Conservation (phyloP, 2,797 vertebrate genomes). For the Lerista edwardsae region DNA sequence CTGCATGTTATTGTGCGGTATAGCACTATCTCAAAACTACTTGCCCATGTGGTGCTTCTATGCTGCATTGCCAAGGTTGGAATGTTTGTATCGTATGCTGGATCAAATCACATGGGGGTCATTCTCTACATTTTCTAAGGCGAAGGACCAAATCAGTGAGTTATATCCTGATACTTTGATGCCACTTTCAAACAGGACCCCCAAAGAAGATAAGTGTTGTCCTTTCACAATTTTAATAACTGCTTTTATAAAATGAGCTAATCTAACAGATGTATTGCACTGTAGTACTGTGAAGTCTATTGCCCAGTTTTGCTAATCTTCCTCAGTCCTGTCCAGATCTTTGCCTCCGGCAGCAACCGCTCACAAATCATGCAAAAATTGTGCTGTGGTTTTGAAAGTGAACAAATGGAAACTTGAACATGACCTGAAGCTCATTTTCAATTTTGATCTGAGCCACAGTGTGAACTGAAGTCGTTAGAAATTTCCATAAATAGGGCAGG, state of each 20-base stretch:
- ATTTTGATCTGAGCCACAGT: constrained; percentile 66
- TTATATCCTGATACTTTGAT: neutral
- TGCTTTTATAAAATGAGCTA: neutral
- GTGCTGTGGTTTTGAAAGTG: constrained; percentile 59
- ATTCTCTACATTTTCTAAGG: neutral
- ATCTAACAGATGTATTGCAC: fast-evolving
- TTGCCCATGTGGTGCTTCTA: neutral
- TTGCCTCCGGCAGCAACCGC: constrained; percentile 60
- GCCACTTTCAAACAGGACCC: fast-evolving
- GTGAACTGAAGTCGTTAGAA: constrained; percentile 60
- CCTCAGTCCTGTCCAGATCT: constrained; percentile 45
- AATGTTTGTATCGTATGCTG: neutral
- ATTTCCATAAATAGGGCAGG: constrained; percentile 74
- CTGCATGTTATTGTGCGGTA: neutral
- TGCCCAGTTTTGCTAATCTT: constrained; percentile 40
- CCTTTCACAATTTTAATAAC: neutral
- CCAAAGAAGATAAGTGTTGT: neutral
- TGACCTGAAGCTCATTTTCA: constrained; percentile 73
- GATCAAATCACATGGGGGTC: neutral
- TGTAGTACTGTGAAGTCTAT: constrained; percentile 2
- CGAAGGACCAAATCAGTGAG: neutral
- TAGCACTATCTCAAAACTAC: neutral
- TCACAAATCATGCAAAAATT: constrained; percentile 54
- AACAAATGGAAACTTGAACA: constrained; percentile 62
- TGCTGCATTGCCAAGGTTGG: neutral